A percentile compares a stretch with the other conserved stretches of the same genome.
These are phyloP conservation scores for Parus major DNA, from an alignment of 2,113 vertebrate genomes.

Conservation along the genomic window DNA sequence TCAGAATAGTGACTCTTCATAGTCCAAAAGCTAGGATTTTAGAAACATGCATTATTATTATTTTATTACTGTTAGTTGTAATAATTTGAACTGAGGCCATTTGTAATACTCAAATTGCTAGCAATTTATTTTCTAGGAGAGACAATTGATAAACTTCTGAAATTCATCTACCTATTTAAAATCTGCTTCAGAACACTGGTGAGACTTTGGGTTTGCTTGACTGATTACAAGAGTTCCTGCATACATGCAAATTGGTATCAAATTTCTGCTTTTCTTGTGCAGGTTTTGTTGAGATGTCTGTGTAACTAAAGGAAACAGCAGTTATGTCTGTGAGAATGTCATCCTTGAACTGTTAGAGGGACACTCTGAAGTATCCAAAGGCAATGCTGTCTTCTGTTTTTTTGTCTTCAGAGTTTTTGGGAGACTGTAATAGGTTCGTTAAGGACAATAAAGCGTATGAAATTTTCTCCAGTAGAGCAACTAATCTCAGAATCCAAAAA, in stretches of 20 bases:
- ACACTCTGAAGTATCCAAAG: neutral
- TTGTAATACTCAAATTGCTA: neutral
- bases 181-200: neutral
- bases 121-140: neutral
- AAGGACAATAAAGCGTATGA: neutral
- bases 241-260: neutral
- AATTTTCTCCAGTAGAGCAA: neutral
- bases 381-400: neutral
- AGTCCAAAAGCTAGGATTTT: neutral
- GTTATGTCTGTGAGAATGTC: neutral
- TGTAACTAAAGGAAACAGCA: neutral
- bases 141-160: neutral
- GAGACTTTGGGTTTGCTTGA: neutral
- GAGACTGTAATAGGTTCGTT: neutral
- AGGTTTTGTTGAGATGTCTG: neutral
- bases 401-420: neutral
- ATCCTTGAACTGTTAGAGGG: neutral
- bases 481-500: neutral
- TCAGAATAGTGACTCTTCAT: neutral
- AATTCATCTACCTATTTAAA: neutral
- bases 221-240: neutral
- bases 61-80: neutral
- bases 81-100: neutral
- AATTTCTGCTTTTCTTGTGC: neutral
- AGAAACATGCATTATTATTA: neutral